Evolutionary conservation across 2,113 vertebrate species (phyloP).

Genomic region (Fukomys damarensis): DNA sequence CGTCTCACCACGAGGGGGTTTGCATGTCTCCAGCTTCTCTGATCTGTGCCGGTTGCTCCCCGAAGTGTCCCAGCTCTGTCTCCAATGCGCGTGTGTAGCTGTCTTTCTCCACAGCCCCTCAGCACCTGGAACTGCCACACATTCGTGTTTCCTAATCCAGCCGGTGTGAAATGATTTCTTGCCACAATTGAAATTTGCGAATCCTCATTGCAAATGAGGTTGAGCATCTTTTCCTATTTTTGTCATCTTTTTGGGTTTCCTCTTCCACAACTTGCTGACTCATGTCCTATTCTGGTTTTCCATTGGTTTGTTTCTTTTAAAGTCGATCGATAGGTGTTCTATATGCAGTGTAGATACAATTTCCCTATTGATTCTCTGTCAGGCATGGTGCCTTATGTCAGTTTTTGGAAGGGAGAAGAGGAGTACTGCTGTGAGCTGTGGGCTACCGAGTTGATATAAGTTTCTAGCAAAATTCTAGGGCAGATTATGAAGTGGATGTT

Average conservation of each 20-base stretch:
- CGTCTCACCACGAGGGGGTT: neutral
- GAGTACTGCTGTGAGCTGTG: neutral
- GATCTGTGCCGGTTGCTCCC: neutral
- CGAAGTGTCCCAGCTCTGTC: neutral
- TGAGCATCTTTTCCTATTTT: neutral
- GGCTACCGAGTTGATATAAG: neutral
- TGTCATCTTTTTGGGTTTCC: accelerated
- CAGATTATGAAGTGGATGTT: neutral
- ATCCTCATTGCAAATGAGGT: neutral
- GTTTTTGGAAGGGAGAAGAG: neutral
- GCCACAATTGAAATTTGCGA: neutral
- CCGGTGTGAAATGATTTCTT: neutral
- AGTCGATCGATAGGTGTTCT: neutral
- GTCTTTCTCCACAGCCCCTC: neutral
- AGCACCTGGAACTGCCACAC: neutral
- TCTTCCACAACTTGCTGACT: neutral
- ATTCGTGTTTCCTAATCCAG: neutral
- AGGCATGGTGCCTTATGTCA: neutral
- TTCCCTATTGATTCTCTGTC: neutral
- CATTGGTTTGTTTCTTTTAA: neutral
- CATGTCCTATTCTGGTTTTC: neutral
- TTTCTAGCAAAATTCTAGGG: neutral
- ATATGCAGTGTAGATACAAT: neutral
- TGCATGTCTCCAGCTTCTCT: accelerated
- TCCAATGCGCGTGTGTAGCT: accelerated